Conservation (phyloP, 2,797 vertebrate genomes). For the Notoglanidium macrostoma region DNA sequence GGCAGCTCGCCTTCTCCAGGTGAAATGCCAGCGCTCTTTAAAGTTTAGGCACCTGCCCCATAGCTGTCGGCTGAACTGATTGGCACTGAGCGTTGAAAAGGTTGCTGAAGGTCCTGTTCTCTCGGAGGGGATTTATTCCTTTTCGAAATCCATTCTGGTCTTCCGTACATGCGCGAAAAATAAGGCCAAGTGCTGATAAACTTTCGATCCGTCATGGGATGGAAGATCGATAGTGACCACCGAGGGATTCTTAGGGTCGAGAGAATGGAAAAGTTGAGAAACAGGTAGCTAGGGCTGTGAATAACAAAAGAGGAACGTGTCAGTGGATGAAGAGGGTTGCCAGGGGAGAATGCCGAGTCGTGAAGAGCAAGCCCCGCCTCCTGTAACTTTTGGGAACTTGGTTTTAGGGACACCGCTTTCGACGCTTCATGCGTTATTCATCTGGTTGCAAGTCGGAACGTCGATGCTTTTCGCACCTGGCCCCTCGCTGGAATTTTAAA, state of each 20-base stretch:
- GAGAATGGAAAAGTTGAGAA: constrained; percentile 30
- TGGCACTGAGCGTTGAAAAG: constrained; percentile 50
- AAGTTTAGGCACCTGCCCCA: constrained; percentile 36
- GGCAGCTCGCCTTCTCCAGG: constrained; percentile 26
- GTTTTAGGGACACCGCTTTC: constrained; percentile 30
- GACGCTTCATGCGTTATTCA: constrained; percentile 45
- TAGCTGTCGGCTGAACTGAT: constrained; percentile 45
- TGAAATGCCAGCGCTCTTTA: constrained; percentile 51
- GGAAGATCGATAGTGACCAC: constrained; percentile 5
- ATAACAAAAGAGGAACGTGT: constrained; percentile 53
- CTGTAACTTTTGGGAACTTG: constrained; percentile 27
- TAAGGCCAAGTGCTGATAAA: constrained; percentile 33
- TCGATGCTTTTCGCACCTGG: constrained; percentile 49
- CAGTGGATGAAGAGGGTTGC: constrained; percentile 48
- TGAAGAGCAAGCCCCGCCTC: not conserved
- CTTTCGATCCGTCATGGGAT: not conserved
- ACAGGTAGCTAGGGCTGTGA: constrained; percentile 22
- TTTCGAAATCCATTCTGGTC: constrained; percentile 4
- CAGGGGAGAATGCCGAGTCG: constrained; percentile 40
- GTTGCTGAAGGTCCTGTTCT: constrained; percentile 36
- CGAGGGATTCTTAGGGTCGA: constrained; percentile 9
- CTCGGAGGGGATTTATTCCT: constrained; percentile 14
- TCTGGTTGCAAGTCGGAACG: no score
- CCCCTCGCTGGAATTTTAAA: constrained; percentile 42
- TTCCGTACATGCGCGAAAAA: constrained; percentile 28